Evolutionary conservation across 2,113 vertebrate species (phyloP).

Genomic region (Cyanistes caeruleus): DNA sequence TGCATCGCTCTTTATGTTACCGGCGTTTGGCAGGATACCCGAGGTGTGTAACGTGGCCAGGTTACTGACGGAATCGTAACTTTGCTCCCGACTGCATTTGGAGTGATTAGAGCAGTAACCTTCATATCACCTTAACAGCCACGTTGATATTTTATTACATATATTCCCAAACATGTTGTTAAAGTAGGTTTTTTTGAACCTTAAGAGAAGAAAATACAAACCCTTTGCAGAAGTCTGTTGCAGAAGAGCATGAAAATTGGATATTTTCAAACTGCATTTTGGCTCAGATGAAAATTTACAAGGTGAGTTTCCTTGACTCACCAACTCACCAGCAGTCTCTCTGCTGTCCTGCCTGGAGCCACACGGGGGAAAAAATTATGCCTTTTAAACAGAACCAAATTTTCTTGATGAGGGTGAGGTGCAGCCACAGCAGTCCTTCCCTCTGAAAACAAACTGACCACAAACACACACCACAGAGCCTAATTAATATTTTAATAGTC

Average conservation of each 20-base stretch:
- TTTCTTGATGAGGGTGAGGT: neutral
- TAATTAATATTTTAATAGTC: neutral
- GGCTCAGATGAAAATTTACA: neutral
- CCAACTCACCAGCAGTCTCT: neutral
- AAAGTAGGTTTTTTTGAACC: neutral
- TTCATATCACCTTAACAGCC: conserved; percentile 32
- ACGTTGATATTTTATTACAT: neutral
- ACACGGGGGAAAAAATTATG: neutral
- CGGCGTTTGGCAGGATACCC: rapidly evolving
- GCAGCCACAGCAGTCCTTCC: neutral
- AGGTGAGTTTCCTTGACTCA: neutral
- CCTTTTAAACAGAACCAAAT: neutral
- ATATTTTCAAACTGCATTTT: conserved; percentile 1
- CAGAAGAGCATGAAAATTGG: neutral
- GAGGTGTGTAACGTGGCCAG: neutral
- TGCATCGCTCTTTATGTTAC: neutral
- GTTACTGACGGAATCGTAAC: neutral
- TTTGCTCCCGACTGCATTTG: neutral
- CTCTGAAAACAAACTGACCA: neutral
- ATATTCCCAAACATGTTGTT: neutral
- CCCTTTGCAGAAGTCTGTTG: neutral
- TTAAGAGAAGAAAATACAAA: conserved; percentile 16
- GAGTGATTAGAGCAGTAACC: conserved; percentile 51
- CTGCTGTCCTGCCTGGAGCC: neutral
- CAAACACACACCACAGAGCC: neutral